Evolutionary conservation across 2,888 invertebrate species (phyloP).

Genomic region (Athetis lepigone): DNA sequence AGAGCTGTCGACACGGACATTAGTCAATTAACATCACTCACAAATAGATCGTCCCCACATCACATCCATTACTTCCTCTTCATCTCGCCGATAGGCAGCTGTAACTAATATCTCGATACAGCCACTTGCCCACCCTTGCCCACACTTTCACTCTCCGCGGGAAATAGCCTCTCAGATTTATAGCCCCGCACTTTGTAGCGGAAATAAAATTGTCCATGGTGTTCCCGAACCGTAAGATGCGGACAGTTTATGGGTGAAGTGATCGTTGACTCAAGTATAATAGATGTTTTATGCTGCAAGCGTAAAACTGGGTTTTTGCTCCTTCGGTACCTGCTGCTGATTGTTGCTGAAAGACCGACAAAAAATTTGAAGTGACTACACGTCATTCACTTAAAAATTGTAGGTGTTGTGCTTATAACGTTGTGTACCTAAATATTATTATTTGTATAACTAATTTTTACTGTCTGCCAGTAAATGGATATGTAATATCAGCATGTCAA

Average conservation of each 20-base stretch:
- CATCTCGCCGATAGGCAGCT: constrained; percentile 30
- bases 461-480: not conserved
- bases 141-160: constrained; percentile 24
- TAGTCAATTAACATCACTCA: constrained; percentile 4
- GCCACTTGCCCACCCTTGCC: constrained; percentile 31
- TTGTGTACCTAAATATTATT: too few relatives aligned
- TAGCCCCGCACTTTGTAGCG: constrained; percentile 56
- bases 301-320: constrained; percentile 32
- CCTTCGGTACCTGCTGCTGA: not conserved
- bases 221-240: constrained; percentile 43
- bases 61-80: constrained; percentile 24
- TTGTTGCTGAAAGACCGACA: not conserved
- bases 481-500: not conserved
- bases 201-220: constrained; percentile 57
- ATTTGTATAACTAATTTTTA: too few relatives aligned
- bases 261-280: constrained; percentile 35
- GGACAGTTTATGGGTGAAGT: constrained; percentile 36
- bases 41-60: constrained; percentile 1
- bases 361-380: too few relatives aligned
- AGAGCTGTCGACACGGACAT: not conserved
- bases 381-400: not conserved
- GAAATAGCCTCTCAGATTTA: constrained; percentile 51
- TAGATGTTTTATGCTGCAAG: constrained; percentile 35
- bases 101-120: constrained; percentile 42
- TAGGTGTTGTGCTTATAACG: too few relatives aligned